phyloP scores from a whole-genome alignment of 2,113 vertebrate genomes.

The Grallaria varia region DNA sequence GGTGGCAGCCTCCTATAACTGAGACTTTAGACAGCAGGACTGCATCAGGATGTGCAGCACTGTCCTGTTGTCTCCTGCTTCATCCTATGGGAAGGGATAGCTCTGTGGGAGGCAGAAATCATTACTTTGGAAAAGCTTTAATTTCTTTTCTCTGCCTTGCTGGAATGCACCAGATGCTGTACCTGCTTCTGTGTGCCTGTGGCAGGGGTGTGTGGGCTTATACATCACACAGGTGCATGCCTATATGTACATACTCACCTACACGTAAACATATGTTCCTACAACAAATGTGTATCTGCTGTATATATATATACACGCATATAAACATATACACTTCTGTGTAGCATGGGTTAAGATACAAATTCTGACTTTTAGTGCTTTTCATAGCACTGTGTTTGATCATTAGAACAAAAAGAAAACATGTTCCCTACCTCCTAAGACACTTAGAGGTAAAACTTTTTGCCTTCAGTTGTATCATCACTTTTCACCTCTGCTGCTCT shows the following conservation, averaged over 20 bases:
- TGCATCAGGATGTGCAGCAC: not conserved
- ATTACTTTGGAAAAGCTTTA: not conserved
- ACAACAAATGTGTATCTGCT: not conserved
- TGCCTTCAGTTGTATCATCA: not conserved
- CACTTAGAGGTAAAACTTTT: not conserved
- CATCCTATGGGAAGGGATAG: not conserved
- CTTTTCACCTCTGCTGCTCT: not conserved
- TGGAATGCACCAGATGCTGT: not conserved
- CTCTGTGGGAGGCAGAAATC: not conserved
- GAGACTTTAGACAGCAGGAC: not conserved
- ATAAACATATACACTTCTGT: not conserved
- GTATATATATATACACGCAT: not conserved
- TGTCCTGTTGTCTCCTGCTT: not conserved
- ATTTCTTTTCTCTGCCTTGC: not conserved
- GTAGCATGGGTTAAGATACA: not conserved
- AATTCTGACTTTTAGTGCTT: not conserved
- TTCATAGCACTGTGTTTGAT: not conserved
- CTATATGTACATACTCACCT: rapidly evolving
- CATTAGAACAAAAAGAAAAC: not conserved
- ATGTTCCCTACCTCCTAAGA: not conserved
- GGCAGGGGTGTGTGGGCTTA: not conserved
- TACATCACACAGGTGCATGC: not conserved
- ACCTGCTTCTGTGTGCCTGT: not conserved
- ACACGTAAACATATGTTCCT: not conserved
- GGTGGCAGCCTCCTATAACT: not conserved